These are phyloP conservation scores for Melanotaenia maccullochi DNA, from an alignment of 2,797 vertebrate genomes.

Conservation along the genomic window DNA sequence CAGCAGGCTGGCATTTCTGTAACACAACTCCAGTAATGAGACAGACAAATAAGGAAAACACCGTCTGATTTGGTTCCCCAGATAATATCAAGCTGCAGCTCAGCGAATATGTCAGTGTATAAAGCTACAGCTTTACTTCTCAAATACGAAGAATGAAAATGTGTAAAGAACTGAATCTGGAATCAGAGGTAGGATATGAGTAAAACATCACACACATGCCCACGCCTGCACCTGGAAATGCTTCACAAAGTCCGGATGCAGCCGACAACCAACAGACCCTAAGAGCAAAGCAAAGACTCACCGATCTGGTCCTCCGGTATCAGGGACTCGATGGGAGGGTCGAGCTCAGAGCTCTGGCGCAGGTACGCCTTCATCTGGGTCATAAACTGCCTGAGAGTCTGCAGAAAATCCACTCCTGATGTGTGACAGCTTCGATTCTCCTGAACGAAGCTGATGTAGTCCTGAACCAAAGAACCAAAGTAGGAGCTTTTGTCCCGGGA, in stretches of 20 bases:
- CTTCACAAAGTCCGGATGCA: neutral
- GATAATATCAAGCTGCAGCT: neutral
- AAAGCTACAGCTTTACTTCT: slow-evolving; percentile 22
- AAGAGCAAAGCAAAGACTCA: slow-evolving; percentile 72
- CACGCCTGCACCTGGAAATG: neutral
- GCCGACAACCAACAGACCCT: neutral
- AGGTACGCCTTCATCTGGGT: slow-evolving; percentile 97
- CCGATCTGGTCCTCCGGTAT: slow-evolving; percentile 97
- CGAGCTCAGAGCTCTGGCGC: slow-evolving; percentile 93
- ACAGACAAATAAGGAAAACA: slow-evolving; percentile 38
- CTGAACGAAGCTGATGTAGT: slow-evolving; percentile 95
- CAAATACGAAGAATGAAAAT: slow-evolving; percentile 9
- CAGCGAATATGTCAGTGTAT: slow-evolving; percentile 2
- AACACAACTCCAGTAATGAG: slow-evolving; percentile 47
- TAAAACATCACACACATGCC: slow-evolving; percentile 15
- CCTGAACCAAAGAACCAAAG: slow-evolving; percentile 95
- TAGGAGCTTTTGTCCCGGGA: slow-evolving; percentile 93
- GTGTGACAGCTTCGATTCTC: slow-evolving; percentile 95
- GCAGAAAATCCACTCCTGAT: slow-evolving; percentile 91
- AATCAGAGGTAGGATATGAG: slow-evolving; percentile 5
- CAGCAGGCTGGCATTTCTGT: slow-evolving; percentile 43
- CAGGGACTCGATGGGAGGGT: slow-evolving; percentile 93
- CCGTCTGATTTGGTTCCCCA: slow-evolving; percentile 8
- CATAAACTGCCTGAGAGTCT: slow-evolving; percentile 95
- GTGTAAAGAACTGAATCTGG: slow-evolving; percentile 1